Percentiles rank a stretch among this genome's conserved stretches.
Evolutionary conservation across 2,888 invertebrate species (phyloP).

Genomic region (Barypeithes pellucidus): DNA sequence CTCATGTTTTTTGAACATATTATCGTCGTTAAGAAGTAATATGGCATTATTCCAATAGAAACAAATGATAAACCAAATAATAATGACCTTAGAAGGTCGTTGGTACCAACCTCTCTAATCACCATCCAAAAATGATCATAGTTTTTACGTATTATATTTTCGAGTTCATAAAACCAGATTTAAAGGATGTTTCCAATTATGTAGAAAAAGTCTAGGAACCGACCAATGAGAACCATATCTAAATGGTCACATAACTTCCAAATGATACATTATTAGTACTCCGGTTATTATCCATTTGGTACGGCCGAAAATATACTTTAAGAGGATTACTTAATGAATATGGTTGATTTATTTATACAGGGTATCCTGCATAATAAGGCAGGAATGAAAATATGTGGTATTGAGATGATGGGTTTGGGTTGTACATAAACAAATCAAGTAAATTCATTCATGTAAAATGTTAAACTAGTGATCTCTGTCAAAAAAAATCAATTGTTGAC

Average conservation of each 20-base stretch:
- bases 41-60: not conserved
- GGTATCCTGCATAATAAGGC: not conserved
- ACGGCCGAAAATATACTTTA: conserved; percentile 48
- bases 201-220: conserved; percentile 48
- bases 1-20: too few species aligned
- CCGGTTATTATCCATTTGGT: conserved; percentile 54
- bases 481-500: too few species aligned
- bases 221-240: conserved; percentile 39
- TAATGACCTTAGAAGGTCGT: conserved; percentile 28
- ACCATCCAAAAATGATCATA: conserved; percentile 17
- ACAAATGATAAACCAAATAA: conserved; percentile 11
- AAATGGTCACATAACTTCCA: conserved; percentile 54
- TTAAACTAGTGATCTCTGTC: too few species aligned
- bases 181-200: conserved; percentile 47
- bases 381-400: too few species aligned
- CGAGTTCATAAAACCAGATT: conserved; percentile 44
- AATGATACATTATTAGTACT: conserved; percentile 56
- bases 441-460: too few species aligned
- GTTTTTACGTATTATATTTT: conserved; percentile 24
- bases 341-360: conserved; percentile 21
- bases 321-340: conserved; percentile 25
- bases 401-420: too few species aligned
- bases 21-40: too few species aligned
- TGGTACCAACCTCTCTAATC: conserved; percentile 17
- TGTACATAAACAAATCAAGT: too few species aligned